A percentile compares a stretch with the other conserved stretches of the same genome.
Conservation (phyloP, 2,888 invertebrate species). For the Anoncus sp. region DNA sequence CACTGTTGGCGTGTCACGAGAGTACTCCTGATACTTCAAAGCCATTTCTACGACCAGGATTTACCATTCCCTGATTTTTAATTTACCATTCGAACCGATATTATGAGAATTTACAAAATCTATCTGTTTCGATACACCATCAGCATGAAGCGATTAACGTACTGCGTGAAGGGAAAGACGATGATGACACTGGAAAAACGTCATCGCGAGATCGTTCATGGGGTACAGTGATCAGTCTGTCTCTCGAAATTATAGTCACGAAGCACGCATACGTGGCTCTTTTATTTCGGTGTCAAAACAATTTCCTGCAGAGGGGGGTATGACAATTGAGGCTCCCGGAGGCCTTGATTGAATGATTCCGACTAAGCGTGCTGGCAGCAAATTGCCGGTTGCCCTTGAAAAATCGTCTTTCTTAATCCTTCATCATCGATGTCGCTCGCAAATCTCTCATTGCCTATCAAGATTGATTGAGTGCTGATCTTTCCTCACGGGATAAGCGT, state of each 20-base stretch:
- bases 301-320: constrained; percentile 68
- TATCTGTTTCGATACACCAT: too few species aligned
- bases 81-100: too few species aligned
- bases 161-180: not conserved
- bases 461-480: constrained; percentile 34
- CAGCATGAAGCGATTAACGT: not conserved
- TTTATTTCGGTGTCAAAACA: constrained; percentile 65
- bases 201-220: not conserved
- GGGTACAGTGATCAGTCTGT: not conserved
- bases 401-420: constrained; percentile 67
- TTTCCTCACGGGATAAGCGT: constrained; percentile 10
- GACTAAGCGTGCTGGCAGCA: constrained; percentile 64
- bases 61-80: too few species aligned
- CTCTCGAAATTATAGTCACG: constrained; percentile 1
- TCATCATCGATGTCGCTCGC: constrained; percentile 43
- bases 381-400: constrained; percentile 73
- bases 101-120: too few species aligned
- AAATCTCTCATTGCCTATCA: constrained; percentile 54
- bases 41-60: too few species aligned
- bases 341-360: constrained; percentile 73
- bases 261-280: constrained; percentile 37
- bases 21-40: too few species aligned
- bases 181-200: not conserved
- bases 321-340: constrained; percentile 68
- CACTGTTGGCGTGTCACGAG: too few species aligned